Base-by-base conservation (phyloP, 2,113 vertebrate genomes). In the Rhynchomys soricoides region DNA sequence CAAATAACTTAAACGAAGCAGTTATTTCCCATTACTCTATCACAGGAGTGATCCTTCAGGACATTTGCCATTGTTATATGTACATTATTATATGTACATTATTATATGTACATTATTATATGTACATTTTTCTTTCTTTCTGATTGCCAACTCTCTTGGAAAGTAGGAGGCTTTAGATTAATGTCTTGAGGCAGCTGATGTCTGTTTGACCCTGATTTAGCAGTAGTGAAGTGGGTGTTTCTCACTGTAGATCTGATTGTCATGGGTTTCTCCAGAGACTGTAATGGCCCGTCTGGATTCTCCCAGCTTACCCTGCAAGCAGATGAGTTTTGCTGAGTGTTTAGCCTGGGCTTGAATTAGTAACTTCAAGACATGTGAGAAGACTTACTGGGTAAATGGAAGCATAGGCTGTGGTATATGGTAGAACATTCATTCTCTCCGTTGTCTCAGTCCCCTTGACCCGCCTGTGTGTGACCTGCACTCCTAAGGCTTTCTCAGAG, bases 1-100 rank as follows among this genome's bases (percentile, higher is more conserved):
- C 77, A 90, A 68, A 62, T 90, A 86, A 92, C 83, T 96, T 93
- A 86, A 90, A 74, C 96, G 95, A 96, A 95, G 57, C 87, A 91
- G 64, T 92, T 95, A 71, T 90, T 96, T 91, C 68, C 66, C 97
- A 91, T 86, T 2, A 50, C 88, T 71, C 0, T 57, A 16, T 93
- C 68, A 87, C 86, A 66, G 68, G 68, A 66, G 29, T 77, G 91
- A 50, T 77, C n/a, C 4, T 96, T 94, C 19, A 86, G 57, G 64
- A 90, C 78, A 75, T 71, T 96, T 91, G 5, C 48, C 34, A 79
- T 90, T 95, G 34, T 83, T 57, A 11, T 81, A 16, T 90, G 57
- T 85, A 45, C 24, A 75, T 89, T 91, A n/a, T n/a, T n/a, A n/a
- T n/a, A n/a, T n/a, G n/a, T n/a, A n/a, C 34, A 79, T 90, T 95